phyloP scores from a whole-genome alignment of 2,797 vertebrate species.

The Enteromius afrohamiltoni region DNA sequence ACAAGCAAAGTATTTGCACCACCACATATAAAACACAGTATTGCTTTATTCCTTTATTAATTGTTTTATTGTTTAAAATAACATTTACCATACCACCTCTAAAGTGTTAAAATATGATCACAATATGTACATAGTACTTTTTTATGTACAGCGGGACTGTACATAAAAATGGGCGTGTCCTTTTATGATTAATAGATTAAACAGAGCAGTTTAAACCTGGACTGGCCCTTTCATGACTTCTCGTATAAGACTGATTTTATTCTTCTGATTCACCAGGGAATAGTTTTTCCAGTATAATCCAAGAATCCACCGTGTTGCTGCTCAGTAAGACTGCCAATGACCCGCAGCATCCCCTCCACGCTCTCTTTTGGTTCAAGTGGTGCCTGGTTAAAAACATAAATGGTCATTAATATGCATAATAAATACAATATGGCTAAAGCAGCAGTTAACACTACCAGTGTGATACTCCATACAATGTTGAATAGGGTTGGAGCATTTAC shows the following conservation, averaged over 20 bases:
- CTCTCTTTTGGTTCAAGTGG: slow-evolving; percentile 58
- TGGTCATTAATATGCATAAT: background rate
- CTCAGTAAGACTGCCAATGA: slow-evolving; percentile 63
- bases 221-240: background rate
- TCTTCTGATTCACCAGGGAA: slow-evolving; percentile 64
- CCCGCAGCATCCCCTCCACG: slow-evolving; percentile 55
- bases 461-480: too few relatives aligned
- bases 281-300: slow-evolving; percentile 56
- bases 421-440: background rate
- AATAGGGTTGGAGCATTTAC: background rate
- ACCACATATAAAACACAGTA: background rate
- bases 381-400: slow-evolving; percentile 56
- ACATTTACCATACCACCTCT: background rate
- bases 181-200: background rate
- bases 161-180: too few relatives aligned
- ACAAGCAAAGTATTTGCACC: background rate
- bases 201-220: background rate
- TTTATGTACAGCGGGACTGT: too few relatives aligned
- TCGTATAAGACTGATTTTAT: background rate
- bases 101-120: too few relatives aligned
- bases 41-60: background rate
- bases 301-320: slow-evolving; percentile 64
- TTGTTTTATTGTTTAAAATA: background rate
- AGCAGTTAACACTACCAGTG: too few relatives aligned
- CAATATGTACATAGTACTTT: too few relatives aligned